These are phyloP conservation scores for Ormia ochracea DNA, from an alignment of 2,888 invertebrate genomes.

Conservation along the genomic window DNA sequence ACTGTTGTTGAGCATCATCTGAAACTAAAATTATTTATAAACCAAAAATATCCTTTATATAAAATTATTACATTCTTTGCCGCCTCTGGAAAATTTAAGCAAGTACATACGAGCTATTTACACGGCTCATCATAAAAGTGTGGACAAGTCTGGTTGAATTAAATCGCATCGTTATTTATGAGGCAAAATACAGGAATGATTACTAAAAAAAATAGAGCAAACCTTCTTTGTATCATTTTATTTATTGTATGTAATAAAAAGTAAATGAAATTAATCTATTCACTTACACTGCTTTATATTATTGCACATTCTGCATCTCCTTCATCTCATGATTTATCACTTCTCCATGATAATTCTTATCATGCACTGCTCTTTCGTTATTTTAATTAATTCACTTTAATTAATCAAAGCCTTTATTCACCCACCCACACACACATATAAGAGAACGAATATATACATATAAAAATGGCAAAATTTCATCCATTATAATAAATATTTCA, in stretches of 20 bases:
- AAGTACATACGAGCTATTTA: no score
- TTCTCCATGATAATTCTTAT: conserved; percentile 1
- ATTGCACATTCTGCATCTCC: neutral
- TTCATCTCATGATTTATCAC: conserved; percentile 5
- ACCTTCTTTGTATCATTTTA: neutral
- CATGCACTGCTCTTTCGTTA: conserved; percentile 23
- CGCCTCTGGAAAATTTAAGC: no score
- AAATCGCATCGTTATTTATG: neutral
- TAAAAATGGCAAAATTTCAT: no score
- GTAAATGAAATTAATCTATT: neutral
- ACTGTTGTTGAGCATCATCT: no score
- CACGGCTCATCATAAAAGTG: no score
- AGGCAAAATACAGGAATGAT: neutral
- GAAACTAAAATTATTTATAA: no score
- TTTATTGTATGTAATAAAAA: conserved; percentile 24
- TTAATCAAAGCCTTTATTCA: conserved; percentile 37
- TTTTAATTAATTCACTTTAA: conserved; percentile 49
- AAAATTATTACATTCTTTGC: no score
- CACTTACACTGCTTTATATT: conserved; percentile 17
- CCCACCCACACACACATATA: neutral
- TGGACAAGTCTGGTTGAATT: neutral
- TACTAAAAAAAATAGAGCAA: neutral
- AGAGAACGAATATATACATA: no score
- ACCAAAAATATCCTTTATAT: no score
- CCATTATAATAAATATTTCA: no score